Evolutionary conservation across 2,113 vertebrate genomes (phyloP).

Genomic region (Psilopsiagon aurifrons): DNA sequence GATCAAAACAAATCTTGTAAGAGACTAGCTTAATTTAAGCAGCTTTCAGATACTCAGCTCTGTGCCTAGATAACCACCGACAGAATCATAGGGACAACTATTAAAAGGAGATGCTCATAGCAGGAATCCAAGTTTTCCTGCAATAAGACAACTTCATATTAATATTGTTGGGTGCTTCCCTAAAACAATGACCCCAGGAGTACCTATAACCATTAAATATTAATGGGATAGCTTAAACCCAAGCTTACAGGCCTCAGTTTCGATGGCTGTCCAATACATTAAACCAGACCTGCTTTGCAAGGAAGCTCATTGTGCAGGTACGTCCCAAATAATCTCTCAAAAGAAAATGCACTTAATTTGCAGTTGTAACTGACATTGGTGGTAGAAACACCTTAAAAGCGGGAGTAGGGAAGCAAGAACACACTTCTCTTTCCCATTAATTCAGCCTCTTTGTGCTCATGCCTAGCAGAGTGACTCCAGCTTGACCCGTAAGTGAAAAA

Average conservation of each 20-base stretch:
- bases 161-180: background rate
- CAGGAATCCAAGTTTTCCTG: background rate
- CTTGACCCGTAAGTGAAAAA: background rate
- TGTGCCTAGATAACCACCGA: background rate
- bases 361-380: background rate
- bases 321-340: background rate
- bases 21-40: background rate
- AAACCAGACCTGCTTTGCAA: background rate
- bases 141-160: background rate
- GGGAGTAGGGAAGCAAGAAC: background rate
- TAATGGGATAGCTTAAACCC: background rate
- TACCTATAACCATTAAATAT: background rate
- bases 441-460: background rate
- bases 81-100: background rate
- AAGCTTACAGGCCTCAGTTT: background rate
- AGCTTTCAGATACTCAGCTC: background rate
- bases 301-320: background rate
- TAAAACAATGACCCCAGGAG: background rate
- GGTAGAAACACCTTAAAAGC: background rate
- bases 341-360: background rate
- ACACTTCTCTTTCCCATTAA: background rate
- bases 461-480: background rate
- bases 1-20: background rate
- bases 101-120: background rate
- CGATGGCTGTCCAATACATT: background rate